phyloP scores from a whole-genome alignment of 2,797 vertebrate species.

The Sebastes oblongus region DNA sequence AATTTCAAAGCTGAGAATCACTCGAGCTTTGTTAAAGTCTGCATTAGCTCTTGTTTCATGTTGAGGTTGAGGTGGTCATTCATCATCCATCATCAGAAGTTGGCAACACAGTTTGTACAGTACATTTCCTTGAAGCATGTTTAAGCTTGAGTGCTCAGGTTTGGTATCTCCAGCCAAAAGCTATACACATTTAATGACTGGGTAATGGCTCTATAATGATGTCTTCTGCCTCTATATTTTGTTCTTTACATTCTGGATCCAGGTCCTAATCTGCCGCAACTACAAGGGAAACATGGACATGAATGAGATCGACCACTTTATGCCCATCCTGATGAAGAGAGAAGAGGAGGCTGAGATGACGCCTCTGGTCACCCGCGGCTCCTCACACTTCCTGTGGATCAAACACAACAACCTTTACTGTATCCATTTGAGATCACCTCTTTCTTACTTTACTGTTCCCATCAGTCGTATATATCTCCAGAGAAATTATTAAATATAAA shows the following conservation, averaged over 20 bases:
- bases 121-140: constrained; percentile 34
- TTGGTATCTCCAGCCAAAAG: constrained; percentile 22
- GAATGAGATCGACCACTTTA: constrained; percentile 85
- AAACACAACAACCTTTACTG: constrained; percentile 87
- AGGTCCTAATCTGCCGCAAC: constrained; percentile 86
- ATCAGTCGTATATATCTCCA: background rate
- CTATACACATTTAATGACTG: constrained; percentile 41
- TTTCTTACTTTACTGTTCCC: background rate
- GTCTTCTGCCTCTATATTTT: constrained; percentile 8
- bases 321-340: constrained; percentile 84
- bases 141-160: constrained; percentile 31
- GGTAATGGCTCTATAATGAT: constrained; percentile 1
- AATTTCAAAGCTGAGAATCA: background rate
- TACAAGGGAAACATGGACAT: constrained; percentile 87
- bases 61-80: constrained; percentile 14
- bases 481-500: background rate
- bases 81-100: constrained; percentile 39
- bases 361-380: constrained; percentile 78
- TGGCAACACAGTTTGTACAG: constrained; percentile 39
- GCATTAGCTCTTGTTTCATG: constrained; percentile 7
- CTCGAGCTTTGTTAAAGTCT: background rate
- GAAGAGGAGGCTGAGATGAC: constrained; percentile 83
- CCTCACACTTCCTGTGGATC: constrained; percentile 85
- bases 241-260: constrained; percentile 12
- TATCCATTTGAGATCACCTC: constrained; percentile 72